Percentiles rank a stretch among this genome's conserved stretches.
These are phyloP conservation scores for Patiria miniata DNA, from an alignment of 35 echinoderm and acorn worm genomes.

Conservation along the genomic window DNA sequence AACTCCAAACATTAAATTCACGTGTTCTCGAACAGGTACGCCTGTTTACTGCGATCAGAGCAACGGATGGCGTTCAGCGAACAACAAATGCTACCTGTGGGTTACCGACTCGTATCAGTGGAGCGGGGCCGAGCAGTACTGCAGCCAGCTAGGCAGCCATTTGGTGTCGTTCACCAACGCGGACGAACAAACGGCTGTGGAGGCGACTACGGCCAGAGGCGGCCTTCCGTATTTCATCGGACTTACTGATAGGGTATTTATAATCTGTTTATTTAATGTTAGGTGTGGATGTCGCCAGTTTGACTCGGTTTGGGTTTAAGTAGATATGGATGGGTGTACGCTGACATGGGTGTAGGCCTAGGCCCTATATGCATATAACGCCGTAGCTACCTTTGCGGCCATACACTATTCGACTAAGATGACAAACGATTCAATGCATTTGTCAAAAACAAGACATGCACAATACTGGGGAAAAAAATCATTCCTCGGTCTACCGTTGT, in stretches of 20 bases:
- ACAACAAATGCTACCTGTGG: constrained; percentile 43
- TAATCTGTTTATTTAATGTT: background rate
- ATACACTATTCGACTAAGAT: too few relatives aligned
- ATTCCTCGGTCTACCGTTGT: too few relatives aligned
- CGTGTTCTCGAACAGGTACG: background rate
- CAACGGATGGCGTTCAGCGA: constrained; percentile 21
- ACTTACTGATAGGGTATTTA: constrained; percentile 24
- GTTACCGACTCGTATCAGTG: constrained; percentile 34
- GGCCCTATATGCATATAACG: too few relatives aligned
- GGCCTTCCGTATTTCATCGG: constrained; percentile 35
- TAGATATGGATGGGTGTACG: background rate
- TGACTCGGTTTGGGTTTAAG: too few relatives aligned
- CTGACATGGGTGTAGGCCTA: too few relatives aligned
- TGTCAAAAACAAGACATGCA: too few relatives aligned
- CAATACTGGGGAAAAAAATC: too few relatives aligned
- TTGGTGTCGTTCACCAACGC: constrained; percentile 22
- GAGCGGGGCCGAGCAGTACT: constrained; percentile 35
- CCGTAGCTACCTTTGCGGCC: too few relatives aligned
- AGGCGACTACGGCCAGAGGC: background rate
- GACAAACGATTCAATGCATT: too few relatives aligned
- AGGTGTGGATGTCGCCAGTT: background rate
- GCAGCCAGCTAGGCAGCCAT: constrained; percentile 27
- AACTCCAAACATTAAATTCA: too few relatives aligned
- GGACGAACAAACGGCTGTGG: constrained; percentile 32
- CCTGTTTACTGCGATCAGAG: constrained; percentile 22